Evolutionary conservation across 1,140 invertebrate species (phyloP), one percentile per base, ranked within the genome.

Genomic region (Zaprionus capensis): DNA sequence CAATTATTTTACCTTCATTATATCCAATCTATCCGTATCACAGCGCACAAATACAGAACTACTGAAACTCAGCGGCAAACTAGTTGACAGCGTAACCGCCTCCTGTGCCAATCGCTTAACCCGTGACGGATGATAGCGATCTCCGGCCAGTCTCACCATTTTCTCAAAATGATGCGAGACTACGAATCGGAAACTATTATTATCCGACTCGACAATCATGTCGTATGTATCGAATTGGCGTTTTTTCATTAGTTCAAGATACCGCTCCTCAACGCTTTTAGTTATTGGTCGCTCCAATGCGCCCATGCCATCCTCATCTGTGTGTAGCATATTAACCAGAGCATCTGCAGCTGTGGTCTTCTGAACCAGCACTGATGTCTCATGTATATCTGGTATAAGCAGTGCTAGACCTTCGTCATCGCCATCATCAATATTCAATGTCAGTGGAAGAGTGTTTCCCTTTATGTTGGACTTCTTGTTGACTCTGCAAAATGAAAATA

Each of bases 1-100:
- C 28, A 38, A 67, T 66, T 61, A 17, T 46, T 17, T 41, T 91
- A 97, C 97, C 95, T 98, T 99, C 98, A 98, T 99, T 68, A 99
- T 95, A 93, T 99, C 98, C 55, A 99, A 94, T 78, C 98, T 94
- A 92, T 99, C 98, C 63, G 97, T 96, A 94, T 99, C 98, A 94
- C 98, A 98, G 76, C 98, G 95, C 59, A 99, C 98, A 95, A 99
- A 99, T 55, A 99, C 98, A 78, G 97, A 97, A 91, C 97, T 98
- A 92, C 97, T 98, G 82, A 97, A 98, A 22, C 98, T 98, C 20
- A 99, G 94, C 62, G 98, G 98, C 74, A 99, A 94, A 59, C 97
- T 97, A 62, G 97, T 98, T 55, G 97, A 98, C n/a, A 99, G 94
- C 12, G 98, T 99, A 28, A 98, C 98, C 65, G 98, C 96, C 94